Percentiles rank a stretch among this genome's conserved stretches.
Evolutionary conservation across 2,113 vertebrate species (phyloP).

Genomic region (Thomomys bottae): DNA sequence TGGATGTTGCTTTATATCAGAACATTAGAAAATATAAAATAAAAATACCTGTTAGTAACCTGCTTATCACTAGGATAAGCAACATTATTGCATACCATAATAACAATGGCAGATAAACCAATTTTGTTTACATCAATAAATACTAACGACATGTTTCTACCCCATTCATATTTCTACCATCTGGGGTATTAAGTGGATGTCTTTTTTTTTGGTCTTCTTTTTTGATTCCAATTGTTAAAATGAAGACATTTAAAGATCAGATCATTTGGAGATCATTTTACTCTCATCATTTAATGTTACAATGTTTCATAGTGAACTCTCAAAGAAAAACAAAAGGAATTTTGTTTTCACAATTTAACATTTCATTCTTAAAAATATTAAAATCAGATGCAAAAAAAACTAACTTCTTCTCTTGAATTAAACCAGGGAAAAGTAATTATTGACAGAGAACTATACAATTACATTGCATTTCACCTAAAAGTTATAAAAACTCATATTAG

Average conservation of each 20-base stretch:
- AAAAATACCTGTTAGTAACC: background rate
- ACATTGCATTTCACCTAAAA: conserved; percentile 44
- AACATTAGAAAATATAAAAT: conserved; percentile 52
- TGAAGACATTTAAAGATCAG: conserved; percentile 50
- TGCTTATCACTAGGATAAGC: background rate
- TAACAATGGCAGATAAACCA: conserved; percentile 32
- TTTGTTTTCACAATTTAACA: background rate
- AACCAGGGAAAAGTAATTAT: conserved; percentile 47
- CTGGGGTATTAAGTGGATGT: background rate
- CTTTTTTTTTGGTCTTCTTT: conserved; percentile 38
- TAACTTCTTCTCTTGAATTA: background rate
- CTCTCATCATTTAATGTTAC: background rate
- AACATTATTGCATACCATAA: conserved; percentile 33
- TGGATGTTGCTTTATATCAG: conserved; percentile 27
- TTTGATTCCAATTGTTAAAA: conserved; percentile 34
- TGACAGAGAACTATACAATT: conserved; percentile 35
- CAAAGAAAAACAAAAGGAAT: conserved; percentile 43
- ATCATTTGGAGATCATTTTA: conserved; percentile 27
- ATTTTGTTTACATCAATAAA: conserved; percentile 43
- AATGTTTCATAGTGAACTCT: conserved; percentile 37
- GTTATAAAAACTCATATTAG: background rate
- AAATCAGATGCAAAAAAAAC: conserved; percentile 37
- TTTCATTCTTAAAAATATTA: conserved; percentile 36
- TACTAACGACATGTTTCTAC: conserved; percentile 51
- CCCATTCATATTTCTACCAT: conserved; percentile 39